Conservation (phyloP, 35 echinoderm and acorn worm species). For the Ophiothrix spiculata region DNA sequence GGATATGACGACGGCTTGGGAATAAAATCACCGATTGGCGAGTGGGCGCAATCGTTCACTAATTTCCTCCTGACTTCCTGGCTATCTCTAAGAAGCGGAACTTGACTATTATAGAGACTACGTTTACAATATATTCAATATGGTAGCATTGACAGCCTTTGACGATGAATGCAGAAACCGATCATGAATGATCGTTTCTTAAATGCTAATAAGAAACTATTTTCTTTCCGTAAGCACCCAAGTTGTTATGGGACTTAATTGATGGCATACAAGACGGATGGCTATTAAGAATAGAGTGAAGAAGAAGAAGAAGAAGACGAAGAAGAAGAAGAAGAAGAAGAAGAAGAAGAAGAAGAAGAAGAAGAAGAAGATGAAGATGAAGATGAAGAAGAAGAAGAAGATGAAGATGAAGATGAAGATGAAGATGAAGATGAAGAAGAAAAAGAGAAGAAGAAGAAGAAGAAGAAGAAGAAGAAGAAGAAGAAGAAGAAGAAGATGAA, state of each 20-base stretch:
- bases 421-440: no score
- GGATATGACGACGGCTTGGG: not conserved
- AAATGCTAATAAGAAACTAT: slow-evolving; percentile 4
- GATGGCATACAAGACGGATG: no score
- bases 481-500: no score
- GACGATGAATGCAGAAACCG: not conserved
- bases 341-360: no score
- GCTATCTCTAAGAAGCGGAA: not conserved
- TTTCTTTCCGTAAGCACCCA: slow-evolving; percentile 1
- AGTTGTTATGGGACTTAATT: not conserved
- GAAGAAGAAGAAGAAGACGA: no score
- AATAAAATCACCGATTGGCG: not conserved
- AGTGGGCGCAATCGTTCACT: not conserved
- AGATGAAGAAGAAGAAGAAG: no score
- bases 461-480: no score
- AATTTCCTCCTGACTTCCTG: slow-evolving; percentile 2
- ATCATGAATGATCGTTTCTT: slow-evolving; percentile 1
- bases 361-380: no score
- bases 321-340: no score
- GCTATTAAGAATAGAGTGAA: no score
- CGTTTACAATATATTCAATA: not conserved
- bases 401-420: no score
- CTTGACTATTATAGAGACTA: not conserved
- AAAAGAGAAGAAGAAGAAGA: no score
- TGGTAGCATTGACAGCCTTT: not conserved